phyloP scores from a whole-genome alignment of 2,113 vertebrate genomes.

The Piprites chloris region DNA sequence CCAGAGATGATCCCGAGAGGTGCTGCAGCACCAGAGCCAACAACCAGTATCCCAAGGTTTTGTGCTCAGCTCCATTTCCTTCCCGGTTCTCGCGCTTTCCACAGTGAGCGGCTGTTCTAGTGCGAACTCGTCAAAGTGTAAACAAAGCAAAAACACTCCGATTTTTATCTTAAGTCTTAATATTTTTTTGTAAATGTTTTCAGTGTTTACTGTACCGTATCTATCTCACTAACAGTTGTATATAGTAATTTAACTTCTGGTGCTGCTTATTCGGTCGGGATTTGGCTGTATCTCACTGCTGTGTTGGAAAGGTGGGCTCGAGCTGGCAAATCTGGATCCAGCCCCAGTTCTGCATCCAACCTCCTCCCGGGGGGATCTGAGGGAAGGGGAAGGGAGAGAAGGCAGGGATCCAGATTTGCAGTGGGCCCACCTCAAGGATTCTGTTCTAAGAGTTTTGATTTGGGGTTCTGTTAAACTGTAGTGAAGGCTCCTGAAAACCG shows the following conservation, averaged over 20 bases:
- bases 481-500: background rate
- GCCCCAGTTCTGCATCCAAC: background rate
- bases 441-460: slow-evolving; percentile 23
- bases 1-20: slow-evolving; percentile 22
- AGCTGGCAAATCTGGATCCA: background rate
- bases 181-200: slow-evolving; percentile 82
- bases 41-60: background rate
- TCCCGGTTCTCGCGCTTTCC: slow-evolving; percentile 1
- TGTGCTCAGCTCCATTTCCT: background rate
- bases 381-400: background rate
- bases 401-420: background rate
- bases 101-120: slow-evolving; percentile 68
- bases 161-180: slow-evolving; percentile 75
- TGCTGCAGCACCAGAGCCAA: slow-evolving; percentile 48
- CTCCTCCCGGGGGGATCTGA: background rate
- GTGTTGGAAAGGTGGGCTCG: background rate
- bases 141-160: background rate
- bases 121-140: slow-evolving; percentile 65
- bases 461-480: slow-evolving; percentile 25
- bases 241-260: slow-evolving; percentile 78
- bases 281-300: slow-evolving; percentile 60
- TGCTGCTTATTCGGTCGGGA: slow-evolving; percentile 71
- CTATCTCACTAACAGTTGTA: slow-evolving; percentile 81
- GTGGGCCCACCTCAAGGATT: background rate
- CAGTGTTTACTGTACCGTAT: slow-evolving; percentile 85